These are phyloP conservation scores for Taurulus bubalis DNA, from an alignment of 2,113 vertebrate species.

Conservation along the genomic window DNA sequence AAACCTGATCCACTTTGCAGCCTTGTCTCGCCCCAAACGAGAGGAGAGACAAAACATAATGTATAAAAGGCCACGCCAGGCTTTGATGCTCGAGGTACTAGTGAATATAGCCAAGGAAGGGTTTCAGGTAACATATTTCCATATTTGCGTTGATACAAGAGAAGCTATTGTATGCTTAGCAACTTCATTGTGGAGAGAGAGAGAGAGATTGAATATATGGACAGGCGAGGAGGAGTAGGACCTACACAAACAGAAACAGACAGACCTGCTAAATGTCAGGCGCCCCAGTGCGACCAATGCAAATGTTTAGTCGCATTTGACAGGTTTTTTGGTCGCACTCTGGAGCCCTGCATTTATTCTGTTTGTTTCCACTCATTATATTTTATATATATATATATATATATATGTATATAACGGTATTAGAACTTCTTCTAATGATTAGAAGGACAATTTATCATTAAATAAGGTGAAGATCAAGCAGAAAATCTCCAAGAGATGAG, in stretches of 20 bases:
- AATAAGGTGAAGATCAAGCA: conserved; percentile 2
- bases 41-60: no score
- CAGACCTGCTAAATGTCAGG: conserved; percentile 1
- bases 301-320: background rate
- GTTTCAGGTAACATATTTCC: no score
- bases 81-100: no score
- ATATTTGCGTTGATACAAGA: no score
- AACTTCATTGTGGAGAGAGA: background rate
- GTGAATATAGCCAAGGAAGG: background rate
- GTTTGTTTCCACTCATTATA: conserved; percentile 1
- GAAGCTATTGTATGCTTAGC: background rate
- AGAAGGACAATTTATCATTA: conserved; percentile 1
- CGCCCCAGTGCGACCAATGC: background rate
- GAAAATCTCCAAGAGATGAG: background rate
- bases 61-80: no score
- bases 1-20: background rate
- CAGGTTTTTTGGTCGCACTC: background rate
- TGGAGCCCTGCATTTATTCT: background rate
- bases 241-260: background rate
- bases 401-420: no score
- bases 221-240: no score
- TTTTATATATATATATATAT: no score
- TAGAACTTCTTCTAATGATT: background rate
- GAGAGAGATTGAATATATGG: no score
- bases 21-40: background rate